Conservation (phyloP, 2,113 vertebrate genomes). For the Notarius lentiginosus region DNA sequence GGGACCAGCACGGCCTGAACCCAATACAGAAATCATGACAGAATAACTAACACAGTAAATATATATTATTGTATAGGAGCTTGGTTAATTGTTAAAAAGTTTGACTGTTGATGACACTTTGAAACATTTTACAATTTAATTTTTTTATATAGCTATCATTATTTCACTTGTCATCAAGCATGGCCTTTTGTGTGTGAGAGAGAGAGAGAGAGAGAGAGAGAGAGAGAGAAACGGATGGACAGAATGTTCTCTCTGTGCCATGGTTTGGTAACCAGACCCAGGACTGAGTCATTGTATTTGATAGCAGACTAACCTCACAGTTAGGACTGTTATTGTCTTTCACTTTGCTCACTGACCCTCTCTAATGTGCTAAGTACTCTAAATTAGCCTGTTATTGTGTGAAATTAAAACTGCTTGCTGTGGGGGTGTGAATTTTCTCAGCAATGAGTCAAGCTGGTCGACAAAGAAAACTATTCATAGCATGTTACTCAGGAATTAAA, state of each 20-base stretch:
- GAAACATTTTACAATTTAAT: background rate
- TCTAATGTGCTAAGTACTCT: slow-evolving; percentile 55
- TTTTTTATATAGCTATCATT: background rate
- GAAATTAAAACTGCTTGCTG: slow-evolving; percentile 51
- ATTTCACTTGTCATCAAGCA: background rate
- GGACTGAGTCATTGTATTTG: slow-evolving; percentile 28
- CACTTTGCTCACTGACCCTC: slow-evolving; percentile 51
- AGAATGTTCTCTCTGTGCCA: background rate
- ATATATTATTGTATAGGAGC: background rate
- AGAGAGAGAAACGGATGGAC: background rate
- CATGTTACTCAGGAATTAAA: slow-evolving; percentile 15
- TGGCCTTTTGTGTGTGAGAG: background rate
- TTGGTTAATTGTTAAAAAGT: too few species aligned
- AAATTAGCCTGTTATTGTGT: slow-evolving; percentile 55
- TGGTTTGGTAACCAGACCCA: slow-evolving; percentile 43
- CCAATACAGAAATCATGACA: background rate
- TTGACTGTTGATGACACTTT: background rate
- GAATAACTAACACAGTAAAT: background rate
- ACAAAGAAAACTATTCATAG: slow-evolving; percentile 31
- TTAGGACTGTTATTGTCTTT: slow-evolving; percentile 38
- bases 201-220: background rate
- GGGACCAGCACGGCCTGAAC: slow-evolving; percentile 66
- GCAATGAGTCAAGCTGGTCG: slow-evolving; percentile 30
- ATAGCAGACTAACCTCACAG: slow-evolving; percentile 42
- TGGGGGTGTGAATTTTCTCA: slow-evolving; percentile 39